phyloP scores from a whole-genome alignment of 2,797 vertebrate genomes.

The Pampus argenteus region DNA sequence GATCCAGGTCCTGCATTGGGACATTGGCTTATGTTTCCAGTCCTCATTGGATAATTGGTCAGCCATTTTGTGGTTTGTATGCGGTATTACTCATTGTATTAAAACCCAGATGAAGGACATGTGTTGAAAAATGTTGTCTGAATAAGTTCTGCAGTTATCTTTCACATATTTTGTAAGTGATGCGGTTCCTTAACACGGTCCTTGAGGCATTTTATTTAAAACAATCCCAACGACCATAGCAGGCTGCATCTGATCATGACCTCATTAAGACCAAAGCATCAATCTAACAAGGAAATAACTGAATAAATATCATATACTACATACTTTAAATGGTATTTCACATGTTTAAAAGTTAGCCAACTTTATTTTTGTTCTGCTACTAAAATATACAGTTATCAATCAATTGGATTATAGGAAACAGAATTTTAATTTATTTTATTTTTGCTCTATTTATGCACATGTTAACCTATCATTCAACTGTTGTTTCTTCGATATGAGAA shows the following conservation, averaged over 20 bases:
- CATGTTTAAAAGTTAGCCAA: neutral
- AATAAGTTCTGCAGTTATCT: neutral
- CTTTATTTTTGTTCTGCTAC: neutral
- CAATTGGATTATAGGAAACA: neutral
- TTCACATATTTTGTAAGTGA: neutral
- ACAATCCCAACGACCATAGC: neutral
- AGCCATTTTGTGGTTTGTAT: constrained; percentile 17
- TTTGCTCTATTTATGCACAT: too few relatives aligned
- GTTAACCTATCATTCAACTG: constrained; percentile 23
- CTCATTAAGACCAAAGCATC: neutral
- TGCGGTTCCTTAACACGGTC: too few relatives aligned
- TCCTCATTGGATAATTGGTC: constrained; percentile 8
- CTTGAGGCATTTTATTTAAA: neutral
- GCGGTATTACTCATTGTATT: constrained; percentile 14
- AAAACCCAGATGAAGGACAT: constrained; percentile 7
- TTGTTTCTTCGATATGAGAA: constrained; percentile 17
- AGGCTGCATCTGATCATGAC: neutral
- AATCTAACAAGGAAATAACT: neutral
- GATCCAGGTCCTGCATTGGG: constrained; percentile 3
- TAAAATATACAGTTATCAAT: neutral
- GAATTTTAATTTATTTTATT: too few relatives aligned
- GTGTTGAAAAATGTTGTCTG: constrained; percentile 9
- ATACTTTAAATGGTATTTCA: neutral
- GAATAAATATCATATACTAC: neutral
- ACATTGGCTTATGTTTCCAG: neutral